Conservation (phyloP, 2,113 vertebrate species). For the Manacus vitellinus region DNA sequence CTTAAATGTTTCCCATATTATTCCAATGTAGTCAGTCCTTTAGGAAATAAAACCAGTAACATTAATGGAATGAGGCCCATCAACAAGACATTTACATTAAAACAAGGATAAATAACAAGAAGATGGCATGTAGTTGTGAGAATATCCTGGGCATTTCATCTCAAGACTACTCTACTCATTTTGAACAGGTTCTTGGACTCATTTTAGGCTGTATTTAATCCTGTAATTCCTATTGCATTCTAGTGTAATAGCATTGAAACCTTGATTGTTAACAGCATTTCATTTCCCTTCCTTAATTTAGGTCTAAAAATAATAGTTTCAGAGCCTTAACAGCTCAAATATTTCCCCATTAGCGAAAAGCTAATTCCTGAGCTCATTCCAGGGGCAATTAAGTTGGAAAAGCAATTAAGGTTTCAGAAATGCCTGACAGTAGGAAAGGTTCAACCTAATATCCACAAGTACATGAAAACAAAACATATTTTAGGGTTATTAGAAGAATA, state of each 20-base stretch:
- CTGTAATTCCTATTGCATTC: neutral
- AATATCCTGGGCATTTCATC: neutral
- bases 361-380: conserved; percentile 57
- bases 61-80: neutral
- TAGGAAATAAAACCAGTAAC: neutral
- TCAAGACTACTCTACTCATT: neutral
- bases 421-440: conserved; percentile 25
- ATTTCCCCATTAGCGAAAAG: conserved; percentile 50
- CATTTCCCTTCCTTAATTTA: conserved; percentile 54
- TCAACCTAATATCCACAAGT: conserved; percentile 10
- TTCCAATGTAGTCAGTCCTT: neutral
- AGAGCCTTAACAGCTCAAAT: conserved; percentile 20
- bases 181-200: neutral
- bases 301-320: conserved; percentile 58
- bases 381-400: conserved; percentile 52
- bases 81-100: neutral
- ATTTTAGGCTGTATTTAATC: conserved; percentile 20
- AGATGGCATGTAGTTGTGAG: neutral
- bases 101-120: neutral
- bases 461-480: conserved; percentile 46
- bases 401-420: conserved; percentile 58
- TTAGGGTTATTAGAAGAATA: conserved; percentile 37
- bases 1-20: neutral
- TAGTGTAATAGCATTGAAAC: neutral
- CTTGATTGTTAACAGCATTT: conserved; percentile 44